phyloP scores from a whole-genome alignment of 2,888 invertebrate genomes.

The Eupithecia abbreviata region DNA sequence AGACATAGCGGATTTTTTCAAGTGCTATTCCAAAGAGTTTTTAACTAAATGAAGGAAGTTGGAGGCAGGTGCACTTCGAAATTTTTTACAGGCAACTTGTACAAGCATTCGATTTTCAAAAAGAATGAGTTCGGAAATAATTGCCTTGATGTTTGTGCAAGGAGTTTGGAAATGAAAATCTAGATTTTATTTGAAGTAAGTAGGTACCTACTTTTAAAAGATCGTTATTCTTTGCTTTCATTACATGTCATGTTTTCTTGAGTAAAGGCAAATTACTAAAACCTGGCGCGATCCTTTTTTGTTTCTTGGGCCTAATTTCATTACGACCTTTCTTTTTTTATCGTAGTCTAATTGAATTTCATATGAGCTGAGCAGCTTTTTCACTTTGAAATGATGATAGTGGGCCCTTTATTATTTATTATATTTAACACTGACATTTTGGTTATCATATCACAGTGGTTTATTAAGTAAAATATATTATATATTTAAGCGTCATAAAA shows the following conservation, averaged over 20 bases:
- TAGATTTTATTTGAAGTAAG: neutral
- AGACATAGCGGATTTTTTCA: constrained; percentile 33
- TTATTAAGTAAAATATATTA: too few species aligned
- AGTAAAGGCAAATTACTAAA: neutral
- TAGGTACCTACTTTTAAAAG: neutral
- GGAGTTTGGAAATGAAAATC: neutral
- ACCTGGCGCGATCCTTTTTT: too few species aligned
- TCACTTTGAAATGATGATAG: too few species aligned
- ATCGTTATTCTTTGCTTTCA: neutral
- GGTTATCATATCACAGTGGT: too few species aligned
- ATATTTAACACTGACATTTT: too few species aligned
- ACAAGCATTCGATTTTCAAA: constrained; percentile 10
- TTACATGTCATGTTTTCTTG: neutral
- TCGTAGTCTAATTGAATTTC: too few species aligned
- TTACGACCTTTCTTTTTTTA: too few species aligned
- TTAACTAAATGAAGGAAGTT: constrained; percentile 42
- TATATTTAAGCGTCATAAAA: too few species aligned
- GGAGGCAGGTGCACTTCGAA: constrained; percentile 33
- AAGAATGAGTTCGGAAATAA: neutral
- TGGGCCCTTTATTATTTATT: too few species aligned
- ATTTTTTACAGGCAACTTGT: constrained; percentile 21
- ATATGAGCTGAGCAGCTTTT: too few species aligned
- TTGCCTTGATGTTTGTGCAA: constrained; percentile 4
- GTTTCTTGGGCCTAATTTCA: too few species aligned
- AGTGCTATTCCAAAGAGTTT: constrained; percentile 33